Percentiles rank a stretch among this genome's conserved stretches.
Evolutionary conservation across 2,797 vertebrate species (phyloP).

Genomic region (Streptopelia turtur): DNA sequence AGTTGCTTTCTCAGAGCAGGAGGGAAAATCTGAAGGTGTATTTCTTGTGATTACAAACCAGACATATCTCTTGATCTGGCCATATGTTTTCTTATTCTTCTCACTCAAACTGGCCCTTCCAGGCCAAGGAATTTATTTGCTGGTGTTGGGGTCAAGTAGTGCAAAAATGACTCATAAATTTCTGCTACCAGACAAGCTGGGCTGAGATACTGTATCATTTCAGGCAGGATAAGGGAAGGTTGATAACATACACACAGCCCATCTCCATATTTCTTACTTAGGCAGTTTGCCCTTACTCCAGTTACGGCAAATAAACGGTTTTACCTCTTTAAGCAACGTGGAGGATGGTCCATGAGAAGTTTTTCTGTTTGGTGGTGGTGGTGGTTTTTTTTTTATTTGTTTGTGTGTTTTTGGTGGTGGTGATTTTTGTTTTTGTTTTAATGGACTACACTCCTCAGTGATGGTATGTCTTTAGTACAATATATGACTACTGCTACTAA

Average conservation of each 20-base stretch:
- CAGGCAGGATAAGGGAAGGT: neutral
- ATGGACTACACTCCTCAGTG: neutral
- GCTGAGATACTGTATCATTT: neutral
- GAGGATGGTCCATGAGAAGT: neutral
- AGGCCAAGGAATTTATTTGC: neutral
- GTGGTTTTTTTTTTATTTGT: neutral
- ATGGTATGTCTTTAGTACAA: neutral
- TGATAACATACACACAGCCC: neutral
- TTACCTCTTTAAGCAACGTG: neutral
- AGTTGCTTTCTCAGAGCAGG: neutral
- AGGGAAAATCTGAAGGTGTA: neutral
- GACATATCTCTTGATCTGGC: neutral
- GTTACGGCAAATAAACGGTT: neutral
- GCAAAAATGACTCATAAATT: slow-evolving; percentile 5
- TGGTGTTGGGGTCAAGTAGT: neutral
- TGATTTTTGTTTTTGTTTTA: neutral
- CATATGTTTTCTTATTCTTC: neutral
- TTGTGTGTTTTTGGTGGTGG: neutral
- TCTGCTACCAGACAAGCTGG: neutral
- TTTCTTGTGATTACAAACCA: slow-evolving; percentile 13
- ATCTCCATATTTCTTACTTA: neutral
- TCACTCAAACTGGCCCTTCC: neutral
- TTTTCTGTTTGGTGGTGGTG: too few relatives aligned
- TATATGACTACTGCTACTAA: neutral
- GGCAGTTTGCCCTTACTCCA: neutral